Evolutionary conservation across 2,888 invertebrate genomes (phyloP).

Genomic region (Timandra comae): DNA sequence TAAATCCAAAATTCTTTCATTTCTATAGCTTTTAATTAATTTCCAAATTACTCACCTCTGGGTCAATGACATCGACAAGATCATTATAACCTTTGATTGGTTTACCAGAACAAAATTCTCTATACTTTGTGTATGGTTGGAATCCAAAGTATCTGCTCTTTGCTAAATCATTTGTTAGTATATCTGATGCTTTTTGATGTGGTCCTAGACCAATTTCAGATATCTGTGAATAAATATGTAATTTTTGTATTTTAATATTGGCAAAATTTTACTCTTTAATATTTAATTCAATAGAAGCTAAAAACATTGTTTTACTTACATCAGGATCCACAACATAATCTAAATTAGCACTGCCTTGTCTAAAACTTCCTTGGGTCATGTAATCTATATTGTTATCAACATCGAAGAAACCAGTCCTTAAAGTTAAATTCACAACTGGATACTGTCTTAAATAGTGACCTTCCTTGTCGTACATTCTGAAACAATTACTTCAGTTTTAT

Average conservation of each 20-base stretch:
- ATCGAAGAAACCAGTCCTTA: conserved; percentile 42
- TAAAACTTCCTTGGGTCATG: conserved; percentile 47
- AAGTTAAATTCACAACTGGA: conserved; percentile 40
- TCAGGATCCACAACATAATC: conserved; percentile 51
- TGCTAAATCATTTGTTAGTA: conserved; percentile 38
- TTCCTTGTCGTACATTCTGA: conserved; percentile 38
- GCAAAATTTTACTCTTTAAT: too few species aligned
- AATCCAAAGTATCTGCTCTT: conserved; percentile 86
- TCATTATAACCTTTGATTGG: conserved; percentile 69
- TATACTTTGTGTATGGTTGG: conserved; percentile 89
- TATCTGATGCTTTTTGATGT: conserved; percentile 34
- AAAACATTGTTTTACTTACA: conserved; percentile 34
- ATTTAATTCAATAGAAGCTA: too few species aligned
- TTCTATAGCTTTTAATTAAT: too few species aligned
- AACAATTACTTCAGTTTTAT: too few species aligned
- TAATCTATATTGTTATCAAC: conserved; percentile 43
- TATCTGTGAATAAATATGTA: conserved; percentile 28
- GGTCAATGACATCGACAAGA: conserved; percentile 22
- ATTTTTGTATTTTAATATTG: too few species aligned
- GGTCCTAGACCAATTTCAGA: conserved; percentile 37
- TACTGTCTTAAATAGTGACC: conserved; percentile 38
- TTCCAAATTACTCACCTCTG: not conserved
- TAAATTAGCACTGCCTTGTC: conserved; percentile 42
- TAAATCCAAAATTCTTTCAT: too few species aligned
- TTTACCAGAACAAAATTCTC: conserved; percentile 86